phyloP scores from a whole-genome alignment of 1,140 invertebrate species.

The Aleiodes sp. region DNA sequence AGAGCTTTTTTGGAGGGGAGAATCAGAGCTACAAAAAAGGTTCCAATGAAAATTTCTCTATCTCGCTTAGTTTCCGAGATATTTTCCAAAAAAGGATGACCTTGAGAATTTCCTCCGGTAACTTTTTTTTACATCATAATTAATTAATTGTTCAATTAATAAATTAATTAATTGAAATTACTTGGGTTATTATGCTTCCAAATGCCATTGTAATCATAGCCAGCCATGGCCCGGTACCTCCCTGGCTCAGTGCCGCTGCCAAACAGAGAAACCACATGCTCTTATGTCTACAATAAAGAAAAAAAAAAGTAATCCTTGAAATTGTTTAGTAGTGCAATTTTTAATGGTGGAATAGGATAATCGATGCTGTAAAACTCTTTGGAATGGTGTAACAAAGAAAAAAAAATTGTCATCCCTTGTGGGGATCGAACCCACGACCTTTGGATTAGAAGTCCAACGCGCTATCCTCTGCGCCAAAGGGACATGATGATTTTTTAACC shows the following conservation, averaged over 20 bases:
- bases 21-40: no score
- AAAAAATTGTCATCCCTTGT: conserved; percentile 66
- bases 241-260: conserved; percentile 59
- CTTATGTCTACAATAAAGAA: conserved; percentile 48
- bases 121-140: no score
- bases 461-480: conserved; percentile 70
- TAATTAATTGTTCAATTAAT: no score
- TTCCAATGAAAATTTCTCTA: no score
- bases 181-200: conserved; percentile 55
- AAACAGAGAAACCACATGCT: conserved; percentile 58
- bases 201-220: conserved; percentile 60
- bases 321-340: not conserved
- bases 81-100: no score
- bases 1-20: no score
- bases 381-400: conserved; percentile 30
- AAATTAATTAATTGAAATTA: conserved; percentile 16
- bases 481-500: conserved; percentile 45
- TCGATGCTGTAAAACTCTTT: not conserved
- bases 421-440: conserved; percentile 71
- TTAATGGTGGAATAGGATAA: no score
- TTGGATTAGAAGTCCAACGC: conserved; percentile 71
- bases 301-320: conserved; percentile 31
- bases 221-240: conserved; percentile 62
- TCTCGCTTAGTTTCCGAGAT: no score
- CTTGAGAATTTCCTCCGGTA: no score